A percentile compares a stretch with the other conserved stretches of the same genome.
Evolutionary conservation across 1,140 invertebrate species (phyloP).

Genomic region (Nasonia giraulti): DNA sequence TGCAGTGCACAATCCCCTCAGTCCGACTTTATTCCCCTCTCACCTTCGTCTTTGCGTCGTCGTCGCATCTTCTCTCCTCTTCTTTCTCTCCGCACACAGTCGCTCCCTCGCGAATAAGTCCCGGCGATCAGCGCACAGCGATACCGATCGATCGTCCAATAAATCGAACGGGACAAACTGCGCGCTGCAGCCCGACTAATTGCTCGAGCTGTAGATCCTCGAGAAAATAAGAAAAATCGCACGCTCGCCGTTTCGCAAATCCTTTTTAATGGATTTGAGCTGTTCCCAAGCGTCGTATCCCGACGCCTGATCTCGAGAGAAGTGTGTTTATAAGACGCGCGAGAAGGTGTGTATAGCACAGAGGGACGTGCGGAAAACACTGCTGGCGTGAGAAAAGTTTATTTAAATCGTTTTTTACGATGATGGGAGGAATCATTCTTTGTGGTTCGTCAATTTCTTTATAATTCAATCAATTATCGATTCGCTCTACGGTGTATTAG

Average conservation of each 20-base stretch:
- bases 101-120: constrained; percentile 8
- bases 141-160: constrained; percentile 36
- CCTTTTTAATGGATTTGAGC: constrained; percentile 25
- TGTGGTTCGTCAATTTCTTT: too few relatives aligned
- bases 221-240: background rate
- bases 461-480: constrained; percentile 26
- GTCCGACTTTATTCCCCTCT: background rate
- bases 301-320: constrained; percentile 1
- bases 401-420: too few relatives aligned
- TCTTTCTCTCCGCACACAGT: background rate
- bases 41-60: background rate
- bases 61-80: background rate
- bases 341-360: background rate
- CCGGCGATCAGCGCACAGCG: background rate
- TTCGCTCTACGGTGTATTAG: background rate
- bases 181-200: background rate
- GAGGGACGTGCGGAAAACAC: background rate
- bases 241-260: background rate
- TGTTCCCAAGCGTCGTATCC: constrained; percentile 1
- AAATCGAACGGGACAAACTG: constrained; percentile 16
- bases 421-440: too few relatives aligned
- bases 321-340: background rate
- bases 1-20: background rate
- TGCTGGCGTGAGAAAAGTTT: too few relatives aligned
- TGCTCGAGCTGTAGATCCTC: constrained; percentile 4